Conservation (phyloP, 2,888 invertebrate species). For the Brenthis ino region DNA sequence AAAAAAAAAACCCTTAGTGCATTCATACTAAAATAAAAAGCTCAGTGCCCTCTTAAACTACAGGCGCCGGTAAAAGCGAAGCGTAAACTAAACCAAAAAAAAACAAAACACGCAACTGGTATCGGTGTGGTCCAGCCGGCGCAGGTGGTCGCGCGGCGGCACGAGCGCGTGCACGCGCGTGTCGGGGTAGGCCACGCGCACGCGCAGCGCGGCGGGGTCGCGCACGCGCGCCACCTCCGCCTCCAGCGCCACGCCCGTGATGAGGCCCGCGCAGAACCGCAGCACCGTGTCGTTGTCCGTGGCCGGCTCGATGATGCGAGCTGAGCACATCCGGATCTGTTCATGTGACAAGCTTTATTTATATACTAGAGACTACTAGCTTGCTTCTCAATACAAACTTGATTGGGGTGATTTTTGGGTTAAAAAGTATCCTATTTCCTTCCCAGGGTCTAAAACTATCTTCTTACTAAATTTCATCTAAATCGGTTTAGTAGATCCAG, state of each 20-base stretch:
- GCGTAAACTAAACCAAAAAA: background rate
- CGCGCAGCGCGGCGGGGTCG: slow-evolving; percentile 87
- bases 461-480: too few species aligned
- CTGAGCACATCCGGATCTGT: slow-evolving; percentile 90
- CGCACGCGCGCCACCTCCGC: slow-evolving; percentile 92
- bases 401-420: too few species aligned
- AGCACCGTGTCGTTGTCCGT: slow-evolving; percentile 89
- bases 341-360: background rate
- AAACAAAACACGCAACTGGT: slow-evolving; percentile 54
- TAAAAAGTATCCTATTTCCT: too few species aligned
- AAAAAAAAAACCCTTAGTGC: too few species aligned
- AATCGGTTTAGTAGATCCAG: too few species aligned
- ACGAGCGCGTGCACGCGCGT: slow-evolving; percentile 92
- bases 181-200: slow-evolving; percentile 96
- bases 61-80: too few species aligned
- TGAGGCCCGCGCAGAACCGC: slow-evolving; percentile 96
- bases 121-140: slow-evolving; percentile 84
- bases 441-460: too few species aligned
- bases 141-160: slow-evolving; percentile 89
- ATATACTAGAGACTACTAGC: too few species aligned
- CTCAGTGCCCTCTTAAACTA: too few species aligned
- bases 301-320: slow-evolving; percentile 91
- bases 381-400: too few species aligned
- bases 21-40: too few species aligned
- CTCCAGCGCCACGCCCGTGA: slow-evolving; percentile 92